Percentiles rank a stretch among this genome's conserved stretches.
These are phyloP conservation scores for Pseudomyrmex sp. DNA, from an alignment of 1,140 invertebrate species.

Conservation along the genomic window DNA sequence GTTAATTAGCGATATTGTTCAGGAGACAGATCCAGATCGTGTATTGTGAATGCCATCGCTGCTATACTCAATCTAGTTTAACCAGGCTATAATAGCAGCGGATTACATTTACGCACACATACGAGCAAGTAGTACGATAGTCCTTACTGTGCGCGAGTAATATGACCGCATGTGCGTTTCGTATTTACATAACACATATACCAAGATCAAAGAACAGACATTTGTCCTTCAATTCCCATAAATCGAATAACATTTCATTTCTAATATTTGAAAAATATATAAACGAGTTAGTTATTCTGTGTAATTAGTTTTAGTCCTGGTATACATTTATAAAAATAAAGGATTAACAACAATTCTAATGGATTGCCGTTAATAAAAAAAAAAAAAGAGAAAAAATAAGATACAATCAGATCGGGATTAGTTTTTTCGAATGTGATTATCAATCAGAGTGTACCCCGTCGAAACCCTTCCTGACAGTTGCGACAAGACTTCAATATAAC, in stretches of 20 bases:
- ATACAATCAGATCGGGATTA: background rate
- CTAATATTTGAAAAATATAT: too few relatives aligned
- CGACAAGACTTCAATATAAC: conserved; percentile 54
- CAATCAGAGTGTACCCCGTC: conserved; percentile 7
- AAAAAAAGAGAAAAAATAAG: background rate
- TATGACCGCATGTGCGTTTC: background rate
- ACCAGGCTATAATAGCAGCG: conserved; percentile 41
- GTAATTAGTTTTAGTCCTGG: too few relatives aligned
- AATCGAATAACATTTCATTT: too few relatives aligned
- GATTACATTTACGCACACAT: conserved; percentile 36
- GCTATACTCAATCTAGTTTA: conserved; percentile 41
- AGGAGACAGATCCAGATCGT: background rate
- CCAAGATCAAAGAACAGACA: too few relatives aligned
- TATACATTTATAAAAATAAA: too few relatives aligned
- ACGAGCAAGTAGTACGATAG: background rate
- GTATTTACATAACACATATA: too few relatives aligned
- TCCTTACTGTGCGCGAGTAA: background rate
- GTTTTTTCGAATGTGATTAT: conserved; percentile 33
- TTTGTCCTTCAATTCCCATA: too few relatives aligned
- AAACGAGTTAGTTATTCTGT: too few relatives aligned
- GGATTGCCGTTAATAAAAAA: too few relatives aligned
- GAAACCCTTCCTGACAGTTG: conserved; percentile 45
- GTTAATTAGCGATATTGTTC: conserved; percentile 51
- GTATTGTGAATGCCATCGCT: conserved; percentile 39
- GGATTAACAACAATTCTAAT: too few relatives aligned